Evolutionary conservation across 2,888 invertebrate genomes (phyloP), one percentile per base, ranked within the genome.

Genomic region (Myopa testacea): DNA sequence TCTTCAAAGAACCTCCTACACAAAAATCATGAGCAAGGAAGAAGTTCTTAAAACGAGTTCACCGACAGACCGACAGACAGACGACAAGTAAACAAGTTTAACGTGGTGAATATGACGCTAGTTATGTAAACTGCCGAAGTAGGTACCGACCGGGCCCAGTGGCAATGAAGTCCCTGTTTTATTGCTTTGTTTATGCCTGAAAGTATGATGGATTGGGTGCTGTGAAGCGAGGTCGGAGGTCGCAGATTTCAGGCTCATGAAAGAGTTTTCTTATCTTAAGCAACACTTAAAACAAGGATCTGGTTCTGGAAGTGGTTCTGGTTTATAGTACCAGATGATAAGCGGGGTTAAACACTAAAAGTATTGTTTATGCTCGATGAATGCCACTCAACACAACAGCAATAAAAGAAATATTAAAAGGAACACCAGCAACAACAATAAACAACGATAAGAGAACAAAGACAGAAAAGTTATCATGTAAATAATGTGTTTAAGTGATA

Each of bases 121-220:
- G 7, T 10, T 8, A 45, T 10, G 10, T 10, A 10, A 45, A 45
- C 45, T 6, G 45, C 10, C 10, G 45, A 45, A 26, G 26, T 8
- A 26, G 10, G 26, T 26, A 10, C 26, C 10, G 26, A 4, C 26
- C 8, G n/a, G 10, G 62, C 1, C 14, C 5, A 37, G 52, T 4
- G 26, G 40, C 19, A 73, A 60, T 26, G 40, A 73, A 73, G 45
- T 40, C n/a, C n/a, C n/a, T n/a, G 34, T 65, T 63, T 63, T 74
- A 63, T 65, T 14, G 63, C 63, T 74, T 65, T 74, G 65, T 74
- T 74, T 74, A 74, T 60, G 38, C 60, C 60, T 14, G 37, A 60
- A 45, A 62, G n/a, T 6, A 45, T 45, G 45, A 45, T 10, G 12
- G 72, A 38, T 60, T 40, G 37, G 38, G 34, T 7, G 26, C 16